Base-by-base conservation (phyloP, 2,113 vertebrate species). In the Trochalopteron elliotii region DNA sequence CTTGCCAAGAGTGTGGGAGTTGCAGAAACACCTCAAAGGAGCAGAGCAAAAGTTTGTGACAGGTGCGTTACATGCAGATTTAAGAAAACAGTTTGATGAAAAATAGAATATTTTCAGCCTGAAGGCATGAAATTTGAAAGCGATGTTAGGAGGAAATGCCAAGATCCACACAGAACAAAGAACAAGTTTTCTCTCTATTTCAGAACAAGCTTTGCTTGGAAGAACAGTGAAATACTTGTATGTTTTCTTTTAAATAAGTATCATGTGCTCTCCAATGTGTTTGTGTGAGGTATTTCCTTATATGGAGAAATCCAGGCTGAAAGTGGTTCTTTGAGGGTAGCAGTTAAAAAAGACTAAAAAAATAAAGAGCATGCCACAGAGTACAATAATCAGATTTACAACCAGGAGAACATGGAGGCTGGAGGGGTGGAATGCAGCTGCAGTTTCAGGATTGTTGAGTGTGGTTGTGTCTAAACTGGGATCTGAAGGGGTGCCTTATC, bases 11-110 rank as follows among this genome's bases (percentile, higher is more conserved):
- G 45, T 24, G 74, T 90, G 57, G 82, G 85, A 94, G 78, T 24
- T 90, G 67, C 85, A 88, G 85, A 65, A 88, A 67, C 25, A 55
- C 63, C 90, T 90, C 88, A 90, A 69, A 94, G 45, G n/a, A 88
- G 25, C 55, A 72, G 53, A 90, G 78, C 39, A 85, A 61, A 87
- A 77, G 59, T 78, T 88, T 90, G 25, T 47, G 59, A 74, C 88
- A 90, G 67, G 40, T 70, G 42, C 67, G 44, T 90, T 86, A 69
- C 5, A 4, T 80, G 28, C 74, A 72, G 27, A 60, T 85, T 85
- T 83, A 69, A 90, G 60, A 89, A 72, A 91, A 69, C 8, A 24
- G 30, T 71, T 84, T 82, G 74, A 76, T 85, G 67, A 90, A 87
- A 94, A 79, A 77, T 50, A 1, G 49, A 49, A 79, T 91, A 30